These are phyloP conservation scores for Acrocyrtus sp. DNA, from an alignment of 2,888 invertebrate genomes.

Conservation along the genomic window DNA sequence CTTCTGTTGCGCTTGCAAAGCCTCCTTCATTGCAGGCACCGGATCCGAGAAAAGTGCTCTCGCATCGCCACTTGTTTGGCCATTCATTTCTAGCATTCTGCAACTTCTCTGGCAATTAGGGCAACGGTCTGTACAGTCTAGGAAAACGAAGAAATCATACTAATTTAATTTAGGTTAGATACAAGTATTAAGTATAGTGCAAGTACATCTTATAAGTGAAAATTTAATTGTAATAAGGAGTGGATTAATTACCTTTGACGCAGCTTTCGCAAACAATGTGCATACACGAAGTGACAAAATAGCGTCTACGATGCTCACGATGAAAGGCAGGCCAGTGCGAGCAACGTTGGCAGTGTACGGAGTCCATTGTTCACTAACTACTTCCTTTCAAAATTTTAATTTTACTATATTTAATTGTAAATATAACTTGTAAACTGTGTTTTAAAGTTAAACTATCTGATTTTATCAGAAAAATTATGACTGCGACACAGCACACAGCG, in stretches of 20 bases:
- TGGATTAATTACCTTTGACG: conserved; percentile 11
- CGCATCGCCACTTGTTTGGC: not conserved
- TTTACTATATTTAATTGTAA: no score
- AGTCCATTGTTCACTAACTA: no score
- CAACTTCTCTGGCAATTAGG: conserved; percentile 8
- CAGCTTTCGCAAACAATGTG: conserved; percentile 21
- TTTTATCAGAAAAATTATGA: no score
- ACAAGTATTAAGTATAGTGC: not conserved
- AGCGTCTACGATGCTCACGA: conserved; percentile 1
- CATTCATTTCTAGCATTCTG: conserved; percentile 23
- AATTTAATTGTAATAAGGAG: not conserved
- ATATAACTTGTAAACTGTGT: no score
- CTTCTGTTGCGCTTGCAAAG: conserved; percentile 27
- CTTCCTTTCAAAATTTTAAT: no score
- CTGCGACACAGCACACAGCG: no score
- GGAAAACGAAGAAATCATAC: not conserved
- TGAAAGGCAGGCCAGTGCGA: conserved; percentile 11
- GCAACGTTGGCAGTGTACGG: conserved; percentile 27
- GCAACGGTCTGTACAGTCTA: conserved; percentile 11
- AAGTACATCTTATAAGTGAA: not conserved
- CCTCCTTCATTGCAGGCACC: not conserved
- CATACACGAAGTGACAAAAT: conserved; percentile 29
- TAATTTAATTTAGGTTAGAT: not conserved
- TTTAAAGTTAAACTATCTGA: no score
- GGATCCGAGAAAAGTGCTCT: conserved; percentile 35